Conservation (phyloP, 1,140 invertebrate genomes). For the Drosophila tani region DNA sequence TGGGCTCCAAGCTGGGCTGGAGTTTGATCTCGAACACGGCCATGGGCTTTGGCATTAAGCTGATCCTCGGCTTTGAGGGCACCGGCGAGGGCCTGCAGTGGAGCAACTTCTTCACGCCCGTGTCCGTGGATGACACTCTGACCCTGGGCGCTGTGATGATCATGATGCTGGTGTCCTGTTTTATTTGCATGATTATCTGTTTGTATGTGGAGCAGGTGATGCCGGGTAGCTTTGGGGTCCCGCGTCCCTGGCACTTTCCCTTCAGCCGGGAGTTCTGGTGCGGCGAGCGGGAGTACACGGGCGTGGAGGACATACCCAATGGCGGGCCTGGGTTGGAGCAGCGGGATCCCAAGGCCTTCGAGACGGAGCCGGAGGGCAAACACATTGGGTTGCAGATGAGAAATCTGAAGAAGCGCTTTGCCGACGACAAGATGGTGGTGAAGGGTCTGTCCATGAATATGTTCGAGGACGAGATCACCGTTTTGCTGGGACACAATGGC, state of each 20-base stretch:
- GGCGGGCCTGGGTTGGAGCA: constrained; percentile 11
- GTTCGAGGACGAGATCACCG: constrained; percentile 88
- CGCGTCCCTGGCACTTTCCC: constrained; percentile 91
- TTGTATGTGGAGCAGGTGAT: constrained; percentile 91
- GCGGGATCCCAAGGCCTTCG: constrained; percentile 85
- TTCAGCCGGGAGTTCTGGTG: constrained; percentile 88
- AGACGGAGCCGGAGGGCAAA: constrained; percentile 86
- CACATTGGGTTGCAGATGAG: constrained; percentile 88
- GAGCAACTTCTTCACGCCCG: constrained; percentile 88
- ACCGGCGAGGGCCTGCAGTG: constrained; percentile 86
- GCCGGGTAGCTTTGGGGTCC: constrained; percentile 90
- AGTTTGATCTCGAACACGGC: constrained; percentile 90
- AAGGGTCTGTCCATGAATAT: constrained; percentile 90
- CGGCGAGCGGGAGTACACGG: constrained; percentile 50
- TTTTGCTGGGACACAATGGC: constrained; percentile 92
- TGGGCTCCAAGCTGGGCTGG: constrained; percentile 86
- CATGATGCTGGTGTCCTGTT: constrained; percentile 88
- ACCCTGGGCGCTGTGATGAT: constrained; percentile 88
- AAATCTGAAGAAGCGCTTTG: constrained; percentile 88
- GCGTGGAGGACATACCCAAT: constrained; percentile 62
- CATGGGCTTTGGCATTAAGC: constrained; percentile 90
- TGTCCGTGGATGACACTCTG: constrained; percentile 90
- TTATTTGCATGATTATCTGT: constrained; percentile 89
- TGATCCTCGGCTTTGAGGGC: constrained; percentile 86
- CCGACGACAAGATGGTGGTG: constrained; percentile 89